Evolutionary conservation across 2,888 invertebrate species (phyloP).

Genomic region (Harpagoxenus sublaevis): DNA sequence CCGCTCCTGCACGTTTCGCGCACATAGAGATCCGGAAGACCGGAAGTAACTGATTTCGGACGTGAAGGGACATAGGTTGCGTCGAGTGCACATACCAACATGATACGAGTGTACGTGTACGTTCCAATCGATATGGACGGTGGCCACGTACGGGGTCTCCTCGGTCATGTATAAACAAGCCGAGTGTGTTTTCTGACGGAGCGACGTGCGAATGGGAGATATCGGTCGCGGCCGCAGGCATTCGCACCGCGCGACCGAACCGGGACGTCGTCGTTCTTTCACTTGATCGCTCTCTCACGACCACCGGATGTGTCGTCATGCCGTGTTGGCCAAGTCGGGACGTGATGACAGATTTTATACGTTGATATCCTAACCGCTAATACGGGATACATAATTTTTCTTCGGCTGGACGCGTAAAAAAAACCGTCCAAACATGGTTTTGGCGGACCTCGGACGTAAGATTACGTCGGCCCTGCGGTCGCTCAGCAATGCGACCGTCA

Average conservation of each 20-base stretch:
- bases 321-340: constrained; percentile 72
- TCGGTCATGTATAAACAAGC: constrained; percentile 29
- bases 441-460: constrained; percentile 99
- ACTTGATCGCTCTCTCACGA: not conserved
- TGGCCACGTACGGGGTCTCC: not conserved
- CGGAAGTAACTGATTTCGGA: constrained; percentile 25
- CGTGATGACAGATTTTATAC: constrained; percentile 62
- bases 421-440: constrained; percentile 93
- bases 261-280: not conserved
- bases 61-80: not conserved
- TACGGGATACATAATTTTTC: constrained; percentile 19
- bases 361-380: constrained; percentile 51
- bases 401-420: not conserved
- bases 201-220: not conserved
- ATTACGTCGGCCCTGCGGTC: constrained; percentile 99
- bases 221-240: not conserved
- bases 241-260: not conserved
- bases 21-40: not conserved
- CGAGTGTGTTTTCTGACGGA: not conserved
- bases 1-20: not conserved
- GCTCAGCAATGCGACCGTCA: constrained; percentile 98
- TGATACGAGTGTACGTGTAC: not conserved
- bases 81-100: not conserved
- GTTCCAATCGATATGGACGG: constrained; percentile 32
- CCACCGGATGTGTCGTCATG: constrained; percentile 74